Conservation (phyloP, 1,140 invertebrate genomes). For the Meloidogyne floridensis region DNA sequence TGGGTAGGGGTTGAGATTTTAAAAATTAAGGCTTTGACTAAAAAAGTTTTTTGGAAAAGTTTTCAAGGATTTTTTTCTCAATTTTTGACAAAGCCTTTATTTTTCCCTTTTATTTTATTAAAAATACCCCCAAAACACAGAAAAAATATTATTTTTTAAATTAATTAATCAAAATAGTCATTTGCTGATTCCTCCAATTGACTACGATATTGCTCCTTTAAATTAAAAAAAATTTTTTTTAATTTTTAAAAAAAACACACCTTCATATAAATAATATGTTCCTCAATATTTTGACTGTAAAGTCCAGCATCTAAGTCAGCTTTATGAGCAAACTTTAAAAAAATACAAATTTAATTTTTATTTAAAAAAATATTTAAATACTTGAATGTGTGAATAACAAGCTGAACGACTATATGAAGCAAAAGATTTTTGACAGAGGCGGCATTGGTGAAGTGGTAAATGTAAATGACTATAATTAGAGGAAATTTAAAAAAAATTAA, state of each 20-base stretch:
- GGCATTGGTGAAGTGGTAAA: slow-evolving; percentile 30
- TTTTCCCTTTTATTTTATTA: neutral
- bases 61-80: too few relatives aligned
- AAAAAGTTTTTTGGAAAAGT: too few relatives aligned
- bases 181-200: slow-evolving; percentile 21
- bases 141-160: neutral
- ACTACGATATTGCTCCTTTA: slow-evolving; percentile 19
- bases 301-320: slow-evolving; percentile 22
- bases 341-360: neutral
- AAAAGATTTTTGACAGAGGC: slow-evolving; percentile 29
- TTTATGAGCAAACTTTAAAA: slow-evolving; percentile 18
- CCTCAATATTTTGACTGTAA: slow-evolving; percentile 22
- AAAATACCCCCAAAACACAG: neutral
- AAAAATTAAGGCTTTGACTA: too few relatives aligned
- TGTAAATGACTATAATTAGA: slow-evolving; percentile 24
- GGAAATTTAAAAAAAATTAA: neutral
- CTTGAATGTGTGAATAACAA: slow-evolving; percentile 29
- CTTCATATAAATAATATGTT: slow-evolving; percentile 32
- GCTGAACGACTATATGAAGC: slow-evolving; percentile 32
- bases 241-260: neutral
- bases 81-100: neutral
- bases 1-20: too few relatives aligned
- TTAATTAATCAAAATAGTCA: slow-evolving; percentile 21
- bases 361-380: neutral
- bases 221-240: neutral